Percentiles rank a stretch among this genome's conserved stretches.
Evolutionary conservation across 2,797 vertebrate species (phyloP).

Genomic region (Chaetophractus vellerosus): DNA sequence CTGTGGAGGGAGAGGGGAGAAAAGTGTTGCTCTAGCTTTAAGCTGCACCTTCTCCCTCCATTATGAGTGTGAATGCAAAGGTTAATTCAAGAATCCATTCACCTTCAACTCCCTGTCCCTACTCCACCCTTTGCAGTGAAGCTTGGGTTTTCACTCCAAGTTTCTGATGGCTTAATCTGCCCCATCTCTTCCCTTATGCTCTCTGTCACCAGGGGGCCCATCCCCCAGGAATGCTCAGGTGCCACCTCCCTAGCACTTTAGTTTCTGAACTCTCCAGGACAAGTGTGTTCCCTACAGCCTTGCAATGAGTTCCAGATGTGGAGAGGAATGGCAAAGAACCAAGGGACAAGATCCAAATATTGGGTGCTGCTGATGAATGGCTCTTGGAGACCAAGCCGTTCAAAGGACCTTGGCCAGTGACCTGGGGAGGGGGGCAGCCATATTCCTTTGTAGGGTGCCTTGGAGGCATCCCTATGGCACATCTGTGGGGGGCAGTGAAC

Average conservation of each 20-base stretch:
- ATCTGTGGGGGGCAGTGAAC: background rate
- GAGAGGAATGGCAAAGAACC: background rate
- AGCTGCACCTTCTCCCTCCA: background rate
- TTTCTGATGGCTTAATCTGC: background rate
- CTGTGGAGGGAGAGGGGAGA: background rate
- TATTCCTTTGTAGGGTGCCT: background rate
- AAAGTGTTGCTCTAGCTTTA: background rate
- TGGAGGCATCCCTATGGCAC: too few relatives aligned
- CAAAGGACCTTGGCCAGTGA: background rate
- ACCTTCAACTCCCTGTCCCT: fast-evolving
- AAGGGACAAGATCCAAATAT: background rate
- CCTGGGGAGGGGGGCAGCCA: background rate
- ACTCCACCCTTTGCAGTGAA: background rate
- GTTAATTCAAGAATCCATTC: background rate
- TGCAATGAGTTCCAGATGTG: background rate
- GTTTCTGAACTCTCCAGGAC: background rate
- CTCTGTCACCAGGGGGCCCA: background rate
- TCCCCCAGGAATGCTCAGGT: background rate
- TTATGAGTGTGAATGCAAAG: background rate
- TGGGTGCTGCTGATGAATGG: background rate
- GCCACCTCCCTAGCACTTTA: background rate
- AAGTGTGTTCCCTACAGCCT: slow-evolving; percentile 14
- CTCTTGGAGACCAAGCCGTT: background rate
- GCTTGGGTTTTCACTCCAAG: background rate
- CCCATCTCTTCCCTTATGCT: background rate